Evolutionary conservation across 2,888 invertebrate species (phyloP).

Genomic region (Cerastis rubricosa): DNA sequence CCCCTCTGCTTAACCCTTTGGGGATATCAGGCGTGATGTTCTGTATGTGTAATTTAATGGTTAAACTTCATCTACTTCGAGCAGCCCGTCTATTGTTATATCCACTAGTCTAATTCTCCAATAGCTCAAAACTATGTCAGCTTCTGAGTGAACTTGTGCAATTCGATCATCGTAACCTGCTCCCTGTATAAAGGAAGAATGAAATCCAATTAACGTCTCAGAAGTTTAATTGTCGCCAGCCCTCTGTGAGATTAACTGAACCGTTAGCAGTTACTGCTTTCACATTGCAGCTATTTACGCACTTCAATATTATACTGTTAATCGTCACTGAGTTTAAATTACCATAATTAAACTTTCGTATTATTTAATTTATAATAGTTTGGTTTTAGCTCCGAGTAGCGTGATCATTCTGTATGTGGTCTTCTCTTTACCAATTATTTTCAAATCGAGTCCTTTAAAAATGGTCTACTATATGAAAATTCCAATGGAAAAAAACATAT

Average conservation of each 20-base stretch:
- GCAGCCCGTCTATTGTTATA: not conserved
- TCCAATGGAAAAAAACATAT: not conserved
- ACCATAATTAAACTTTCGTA: not conserved
- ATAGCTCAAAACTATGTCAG: constrained; percentile 20
- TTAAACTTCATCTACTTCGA: not conserved
- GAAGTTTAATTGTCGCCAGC: constrained; percentile 13
- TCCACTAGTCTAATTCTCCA: not conserved
- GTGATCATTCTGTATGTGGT: not conserved
- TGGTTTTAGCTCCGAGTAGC: too few species aligned
- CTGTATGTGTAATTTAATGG: too few species aligned
- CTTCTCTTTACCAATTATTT: not conserved
- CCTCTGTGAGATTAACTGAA: constrained; percentile 34
- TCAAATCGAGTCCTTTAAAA: not conserved
- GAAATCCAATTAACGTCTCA: constrained; percentile 44
- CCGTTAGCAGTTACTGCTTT: constrained; percentile 14
- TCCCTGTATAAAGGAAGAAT: constrained; percentile 20
- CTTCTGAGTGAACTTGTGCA: constrained; percentile 31
- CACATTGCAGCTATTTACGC: constrained; percentile 15
- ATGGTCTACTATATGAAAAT: not conserved
- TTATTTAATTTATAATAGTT: constrained; percentile 1
- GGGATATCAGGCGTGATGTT: too few species aligned
- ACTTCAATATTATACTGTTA: not conserved
- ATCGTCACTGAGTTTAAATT: not conserved
- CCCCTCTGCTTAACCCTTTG: too few species aligned
- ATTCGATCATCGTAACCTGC: constrained; percentile 29